phyloP scores from a whole-genome alignment of 1,140 invertebrate genomes.

The Sitodiplosis mosellana region DNA sequence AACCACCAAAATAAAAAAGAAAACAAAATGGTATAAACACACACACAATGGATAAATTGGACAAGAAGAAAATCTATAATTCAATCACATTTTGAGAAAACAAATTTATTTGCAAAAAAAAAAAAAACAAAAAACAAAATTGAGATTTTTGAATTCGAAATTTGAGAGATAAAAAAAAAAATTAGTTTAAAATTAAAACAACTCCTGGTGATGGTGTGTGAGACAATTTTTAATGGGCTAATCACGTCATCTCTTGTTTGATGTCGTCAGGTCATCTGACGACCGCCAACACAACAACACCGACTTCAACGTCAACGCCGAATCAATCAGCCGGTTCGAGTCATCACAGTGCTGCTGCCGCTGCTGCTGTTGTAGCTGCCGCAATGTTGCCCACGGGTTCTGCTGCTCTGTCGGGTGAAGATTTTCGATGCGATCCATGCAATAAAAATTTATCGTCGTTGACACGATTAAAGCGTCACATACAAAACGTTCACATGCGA shows the following conservation, averaged over 20 bases:
- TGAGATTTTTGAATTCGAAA: neutral
- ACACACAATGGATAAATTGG: neutral
- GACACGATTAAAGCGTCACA: slow-evolving; percentile 66
- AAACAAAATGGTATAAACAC: neutral
- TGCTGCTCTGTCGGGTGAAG: slow-evolving; percentile 34
- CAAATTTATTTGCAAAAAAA: neutral
- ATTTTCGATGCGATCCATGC: slow-evolving; percentile 72
- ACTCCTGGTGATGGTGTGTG: neutral
- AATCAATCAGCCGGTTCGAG: neutral
- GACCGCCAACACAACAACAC: slow-evolving; percentile 15
- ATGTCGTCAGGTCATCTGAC: slow-evolving; percentile 27
- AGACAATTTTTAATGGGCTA: slow-evolving; percentile 1
- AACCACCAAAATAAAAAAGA: neutral
- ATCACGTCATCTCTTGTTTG: slow-evolving; percentile 1
- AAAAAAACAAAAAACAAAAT: no score
- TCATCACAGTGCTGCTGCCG: neutral
- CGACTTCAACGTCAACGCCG: slow-evolving; percentile 5
- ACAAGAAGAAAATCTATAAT: neutral
- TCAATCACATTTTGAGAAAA: neutral
- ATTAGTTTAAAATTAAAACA: slow-evolving; percentile 2
- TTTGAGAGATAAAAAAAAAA: neutral
- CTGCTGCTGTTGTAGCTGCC: slow-evolving; percentile 1
- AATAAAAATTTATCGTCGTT: slow-evolving; percentile 70
- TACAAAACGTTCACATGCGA: slow-evolving; percentile 71
- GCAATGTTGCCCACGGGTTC: slow-evolving; percentile 25